A percentile compares a stretch with the other conserved stretches of the same genome.
phyloP scores from a whole-genome alignment of 2,113 vertebrate species.

The Bucco capensis region DNA sequence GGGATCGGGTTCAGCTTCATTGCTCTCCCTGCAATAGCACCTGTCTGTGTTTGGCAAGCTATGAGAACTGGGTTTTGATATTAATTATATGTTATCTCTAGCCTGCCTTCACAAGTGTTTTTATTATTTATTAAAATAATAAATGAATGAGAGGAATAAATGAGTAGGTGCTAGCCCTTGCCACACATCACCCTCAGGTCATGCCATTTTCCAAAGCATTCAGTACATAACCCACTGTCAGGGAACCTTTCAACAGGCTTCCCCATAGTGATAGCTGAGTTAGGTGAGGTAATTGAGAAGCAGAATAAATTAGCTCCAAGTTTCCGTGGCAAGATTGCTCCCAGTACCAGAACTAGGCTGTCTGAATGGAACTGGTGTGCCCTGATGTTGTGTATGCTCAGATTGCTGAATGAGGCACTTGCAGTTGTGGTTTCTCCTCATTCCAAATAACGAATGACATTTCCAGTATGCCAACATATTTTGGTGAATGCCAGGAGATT shows the following conservation, averaged over 20 bases:
- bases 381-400: rapidly evolving
- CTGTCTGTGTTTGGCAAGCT: neutral
- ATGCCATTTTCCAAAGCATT: neutral
- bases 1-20: neutral
- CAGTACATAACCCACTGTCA: neutral
- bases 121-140: conserved; percentile 1
- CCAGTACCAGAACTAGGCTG: neutral
- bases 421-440: neutral
- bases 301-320: neutral
- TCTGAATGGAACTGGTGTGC: neutral
- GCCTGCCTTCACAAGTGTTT: neutral
- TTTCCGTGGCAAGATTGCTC: neutral
- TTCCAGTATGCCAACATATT: neutral
- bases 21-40: neutral
- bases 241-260: neutral
- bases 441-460: neutral
- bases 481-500: neutral
- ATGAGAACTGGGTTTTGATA: neutral
- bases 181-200: neutral
- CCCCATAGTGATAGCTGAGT: neutral
- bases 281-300: neutral
- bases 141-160: neutral
- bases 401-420: neutral
- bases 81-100: neutral
- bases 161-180: neutral